Evolutionary conservation across 1,140 invertebrate species (phyloP).

Genomic region (Phthorimaea operculella): DNA sequence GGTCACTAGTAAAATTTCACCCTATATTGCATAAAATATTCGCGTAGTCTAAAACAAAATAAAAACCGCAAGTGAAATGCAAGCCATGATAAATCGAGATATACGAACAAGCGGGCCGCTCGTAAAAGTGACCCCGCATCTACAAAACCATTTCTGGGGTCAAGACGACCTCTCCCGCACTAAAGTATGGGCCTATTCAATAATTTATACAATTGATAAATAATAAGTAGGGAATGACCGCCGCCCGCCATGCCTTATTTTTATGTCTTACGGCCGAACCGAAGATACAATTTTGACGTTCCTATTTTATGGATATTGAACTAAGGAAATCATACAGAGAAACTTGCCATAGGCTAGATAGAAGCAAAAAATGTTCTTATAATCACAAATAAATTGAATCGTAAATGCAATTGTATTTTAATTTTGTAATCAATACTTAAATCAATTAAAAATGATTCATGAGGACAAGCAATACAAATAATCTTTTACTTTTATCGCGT

Average conservation of each 20-base stretch:
- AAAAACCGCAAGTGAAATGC: neutral
- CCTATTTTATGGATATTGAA: neutral
- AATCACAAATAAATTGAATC: too few species aligned
- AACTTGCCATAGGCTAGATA: too few species aligned
- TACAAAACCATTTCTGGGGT: slow-evolving; percentile 19
- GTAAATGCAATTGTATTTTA: too few species aligned
- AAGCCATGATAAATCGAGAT: slow-evolving; percentile 17
- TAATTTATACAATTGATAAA: slow-evolving; percentile 66
- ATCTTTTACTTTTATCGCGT: too few species aligned
- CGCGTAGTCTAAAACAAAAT: neutral
- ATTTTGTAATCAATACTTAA: too few species aligned
- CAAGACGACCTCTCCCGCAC: slow-evolving; percentile 13
- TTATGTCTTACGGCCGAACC: slow-evolving; percentile 11
- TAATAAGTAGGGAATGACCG: slow-evolving; percentile 43
- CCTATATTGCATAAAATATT: too few species aligned
- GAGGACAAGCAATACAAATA: too few species aligned
- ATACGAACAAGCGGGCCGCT: slow-evolving; percentile 16
- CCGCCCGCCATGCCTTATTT: slow-evolving; percentile 18
- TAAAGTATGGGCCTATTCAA: slow-evolving; percentile 36
- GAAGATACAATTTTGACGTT: slow-evolving; percentile 2
- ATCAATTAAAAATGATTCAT: too few species aligned
- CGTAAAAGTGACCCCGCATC: slow-evolving; percentile 34
- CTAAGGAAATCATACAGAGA: too few species aligned
- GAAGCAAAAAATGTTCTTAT: too few species aligned
- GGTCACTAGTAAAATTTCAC: too few species aligned